These are phyloP conservation scores for Drosophila mayri DNA, from an alignment of 1,140 invertebrate species.

Conservation along the genomic window DNA sequence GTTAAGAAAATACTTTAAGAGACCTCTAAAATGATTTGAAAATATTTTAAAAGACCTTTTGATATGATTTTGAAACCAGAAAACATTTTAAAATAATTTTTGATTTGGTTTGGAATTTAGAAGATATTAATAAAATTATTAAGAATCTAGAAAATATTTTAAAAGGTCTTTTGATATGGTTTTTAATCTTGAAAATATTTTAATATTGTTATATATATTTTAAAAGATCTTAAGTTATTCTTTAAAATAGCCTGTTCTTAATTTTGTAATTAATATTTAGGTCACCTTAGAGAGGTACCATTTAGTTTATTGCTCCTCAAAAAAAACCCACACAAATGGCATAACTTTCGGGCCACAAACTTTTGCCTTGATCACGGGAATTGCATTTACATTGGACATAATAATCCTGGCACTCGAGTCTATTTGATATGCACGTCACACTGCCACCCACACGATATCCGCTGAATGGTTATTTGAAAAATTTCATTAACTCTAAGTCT, in stretches of 20 bases:
- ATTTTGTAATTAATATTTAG: not conserved
- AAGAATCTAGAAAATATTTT: no score
- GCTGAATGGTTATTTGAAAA: constrained; percentile 33
- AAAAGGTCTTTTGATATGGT: no score
- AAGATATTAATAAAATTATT: no score
- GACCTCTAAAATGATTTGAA: no score
- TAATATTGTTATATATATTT: not conserved
- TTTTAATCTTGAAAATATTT: not conserved
- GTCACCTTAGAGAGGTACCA: not conserved
- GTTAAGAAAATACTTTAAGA: not conserved
- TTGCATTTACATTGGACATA: constrained; percentile 29
- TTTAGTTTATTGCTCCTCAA: not conserved
- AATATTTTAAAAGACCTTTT: not conserved
- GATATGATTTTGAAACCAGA: not conserved
- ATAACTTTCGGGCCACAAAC: not conserved
- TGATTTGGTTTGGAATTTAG: no score
- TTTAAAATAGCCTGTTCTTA: no score
- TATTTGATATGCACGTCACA: constrained; percentile 35
- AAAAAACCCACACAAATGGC: not conserved
- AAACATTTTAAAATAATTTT: no score
- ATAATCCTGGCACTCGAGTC: constrained; percentile 5
- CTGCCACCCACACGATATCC: constrained; percentile 12
- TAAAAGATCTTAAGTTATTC: not conserved
- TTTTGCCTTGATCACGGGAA: not conserved
- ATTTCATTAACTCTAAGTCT: constrained; percentile 46